Evolutionary conservation across 2,888 invertebrate species (phyloP).

Genomic region (Aphodius granarius): DNA sequence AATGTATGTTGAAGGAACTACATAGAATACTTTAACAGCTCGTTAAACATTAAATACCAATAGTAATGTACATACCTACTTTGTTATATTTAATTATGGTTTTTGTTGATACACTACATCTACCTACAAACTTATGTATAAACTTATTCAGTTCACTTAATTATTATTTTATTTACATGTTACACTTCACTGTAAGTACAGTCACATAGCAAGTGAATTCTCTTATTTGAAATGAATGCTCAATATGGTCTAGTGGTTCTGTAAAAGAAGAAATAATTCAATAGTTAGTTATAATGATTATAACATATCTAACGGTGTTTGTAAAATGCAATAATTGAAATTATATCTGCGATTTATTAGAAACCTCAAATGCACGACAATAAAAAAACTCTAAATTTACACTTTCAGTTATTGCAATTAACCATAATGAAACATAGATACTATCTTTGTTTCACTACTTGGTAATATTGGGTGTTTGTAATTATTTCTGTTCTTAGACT

Average conservation of each 20-base stretch:
- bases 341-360: not conserved
- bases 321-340: not conserved
- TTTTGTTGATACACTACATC: not conserved
- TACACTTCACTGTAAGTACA: conserved; percentile 25
- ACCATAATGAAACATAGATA: not conserved
- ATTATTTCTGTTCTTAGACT: too few relatives aligned
- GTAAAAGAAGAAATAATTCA: not conserved
- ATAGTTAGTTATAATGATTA: not conserved
- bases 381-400: too few relatives aligned
- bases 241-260: not conserved
- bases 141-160: not conserved
- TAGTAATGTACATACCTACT: not conserved
- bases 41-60: not conserved
- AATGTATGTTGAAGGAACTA: not conserved
- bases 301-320: not conserved
- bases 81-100: not conserved
- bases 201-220: conserved; percentile 15
- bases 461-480: too few relatives aligned
- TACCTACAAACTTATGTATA: not conserved
- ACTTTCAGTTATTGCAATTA: not conserved
- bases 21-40: not conserved
- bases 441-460: too few relatives aligned
- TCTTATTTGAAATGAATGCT: not conserved
- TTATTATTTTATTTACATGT: conserved; percentile 13
- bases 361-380: not conserved